phyloP scores from a whole-genome alignment of 1,140 invertebrate genomes.

The Lutraria rhynchaena region DNA sequence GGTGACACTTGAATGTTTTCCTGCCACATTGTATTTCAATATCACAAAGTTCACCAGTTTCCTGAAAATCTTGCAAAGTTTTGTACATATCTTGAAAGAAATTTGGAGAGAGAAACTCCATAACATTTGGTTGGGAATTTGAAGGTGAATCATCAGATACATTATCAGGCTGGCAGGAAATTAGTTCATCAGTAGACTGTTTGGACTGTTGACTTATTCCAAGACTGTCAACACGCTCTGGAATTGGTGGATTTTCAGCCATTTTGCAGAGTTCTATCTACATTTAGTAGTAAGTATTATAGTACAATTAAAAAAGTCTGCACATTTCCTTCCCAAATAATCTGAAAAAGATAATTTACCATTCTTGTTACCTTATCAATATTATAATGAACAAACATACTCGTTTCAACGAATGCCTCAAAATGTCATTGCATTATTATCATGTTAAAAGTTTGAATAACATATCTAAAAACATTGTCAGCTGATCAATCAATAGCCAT shows the following conservation, averaged over 20 bases:
- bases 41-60: slow-evolving; percentile 76
- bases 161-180: background rate
- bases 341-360: no score
- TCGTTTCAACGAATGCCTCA: no score
- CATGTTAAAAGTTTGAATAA: no score
- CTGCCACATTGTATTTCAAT: slow-evolving; percentile 77
- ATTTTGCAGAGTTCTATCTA: no score
- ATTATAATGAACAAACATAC: no score
- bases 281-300: no score
- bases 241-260: slow-evolving; percentile 25
- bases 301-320: no score
- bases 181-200: background rate
- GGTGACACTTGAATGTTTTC: slow-evolving; percentile 77
- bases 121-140: background rate
- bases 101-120: slow-evolving; percentile 55
- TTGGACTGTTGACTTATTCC: background rate
- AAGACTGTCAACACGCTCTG: slow-evolving; percentile 48
- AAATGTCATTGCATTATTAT: no score
- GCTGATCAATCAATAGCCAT: no score
- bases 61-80: slow-evolving; percentile 72
- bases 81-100: slow-evolving; percentile 65
- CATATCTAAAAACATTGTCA: no score
- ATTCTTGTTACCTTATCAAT: no score
- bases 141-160: slow-evolving; percentile 17
- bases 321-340: no score